These are phyloP conservation scores for Euleptes europaea DNA, from an alignment of 2,113 vertebrate genomes.

Conservation along the genomic window DNA sequence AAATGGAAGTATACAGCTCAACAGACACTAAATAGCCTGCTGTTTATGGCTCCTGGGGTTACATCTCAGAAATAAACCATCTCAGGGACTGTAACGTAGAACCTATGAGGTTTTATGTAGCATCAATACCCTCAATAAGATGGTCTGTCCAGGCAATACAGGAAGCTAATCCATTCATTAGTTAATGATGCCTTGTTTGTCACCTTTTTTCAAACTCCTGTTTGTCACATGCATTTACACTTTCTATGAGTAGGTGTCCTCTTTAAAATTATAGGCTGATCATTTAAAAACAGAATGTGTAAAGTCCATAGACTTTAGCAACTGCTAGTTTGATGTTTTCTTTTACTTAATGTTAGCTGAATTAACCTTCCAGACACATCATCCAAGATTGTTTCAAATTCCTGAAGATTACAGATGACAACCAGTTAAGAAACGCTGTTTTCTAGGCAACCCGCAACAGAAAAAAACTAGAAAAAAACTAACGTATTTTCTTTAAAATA, in stretches of 20 bases:
- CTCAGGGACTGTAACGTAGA: not conserved
- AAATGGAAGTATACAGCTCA: not conserved
- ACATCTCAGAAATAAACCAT: not conserved
- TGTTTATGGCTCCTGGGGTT: not conserved
- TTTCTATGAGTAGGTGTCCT: not conserved
- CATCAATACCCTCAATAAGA: not conserved
- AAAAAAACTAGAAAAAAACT: no score
- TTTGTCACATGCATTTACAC: not conserved
- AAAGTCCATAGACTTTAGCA: not conserved
- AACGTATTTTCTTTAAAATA: not conserved
- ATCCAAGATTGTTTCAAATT: not conserved
- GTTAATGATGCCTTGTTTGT: not conserved
- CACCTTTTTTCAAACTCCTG: not conserved
- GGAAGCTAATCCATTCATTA: not conserved
- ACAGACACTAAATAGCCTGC: not conserved
- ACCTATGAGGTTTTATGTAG: not conserved
- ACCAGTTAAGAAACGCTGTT: not conserved
- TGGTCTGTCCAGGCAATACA: not conserved
- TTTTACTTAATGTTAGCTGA: not conserved
- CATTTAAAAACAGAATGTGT: not conserved
- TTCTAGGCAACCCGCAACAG: not conserved
- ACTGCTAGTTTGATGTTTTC: not conserved
- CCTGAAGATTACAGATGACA: not conserved
- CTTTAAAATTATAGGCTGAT: not conserved
- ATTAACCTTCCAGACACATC: not conserved